Percentiles rank a stretch among this genome's conserved stretches.
phyloP scores from a whole-genome alignment of 1,140 invertebrate species.

The Drosophila albomicans region DNA sequence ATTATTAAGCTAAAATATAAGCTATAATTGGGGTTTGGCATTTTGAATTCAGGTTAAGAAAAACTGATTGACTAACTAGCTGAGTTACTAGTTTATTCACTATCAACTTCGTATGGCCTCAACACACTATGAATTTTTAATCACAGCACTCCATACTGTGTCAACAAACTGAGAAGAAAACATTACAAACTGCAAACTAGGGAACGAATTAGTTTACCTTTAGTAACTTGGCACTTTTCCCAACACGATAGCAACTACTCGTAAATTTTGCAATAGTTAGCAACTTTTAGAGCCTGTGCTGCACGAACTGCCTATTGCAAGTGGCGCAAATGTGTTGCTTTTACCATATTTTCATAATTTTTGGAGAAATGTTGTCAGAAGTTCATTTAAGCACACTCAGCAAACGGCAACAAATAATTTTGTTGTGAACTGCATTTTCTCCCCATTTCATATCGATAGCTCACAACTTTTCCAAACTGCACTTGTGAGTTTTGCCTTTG shows the following conservation, averaged over 20 bases:
- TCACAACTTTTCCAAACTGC: conserved; percentile 55
- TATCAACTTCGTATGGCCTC: neutral
- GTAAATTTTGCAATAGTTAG: conserved; percentile 12
- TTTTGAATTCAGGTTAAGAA: too few species aligned
- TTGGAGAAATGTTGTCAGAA: conserved; percentile 38
- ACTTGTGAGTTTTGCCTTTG: conserved; percentile 62
- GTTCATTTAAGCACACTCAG: conserved; percentile 45
- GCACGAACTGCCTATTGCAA: conserved; percentile 23
- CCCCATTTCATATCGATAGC: conserved; percentile 49
- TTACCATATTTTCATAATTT: conserved; percentile 69
- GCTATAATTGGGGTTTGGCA: too few species aligned
- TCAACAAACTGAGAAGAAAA: conserved; percentile 18
- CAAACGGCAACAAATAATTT: conserved; percentile 58
- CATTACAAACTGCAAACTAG: neutral
- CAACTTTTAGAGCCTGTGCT: conserved; percentile 12
- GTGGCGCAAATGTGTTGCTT: conserved; percentile 40
- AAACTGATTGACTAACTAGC: neutral
- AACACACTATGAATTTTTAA: conserved; percentile 35
- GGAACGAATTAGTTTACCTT: conserved; percentile 28
- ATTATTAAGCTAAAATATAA: too few species aligned
- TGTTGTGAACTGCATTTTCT: conserved; percentile 20
- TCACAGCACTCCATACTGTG: conserved; percentile 29
- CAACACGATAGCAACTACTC: conserved; percentile 3
- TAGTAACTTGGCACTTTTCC: conserved; percentile 7
- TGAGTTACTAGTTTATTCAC: neutral